Percentiles rank a stretch among this genome's conserved stretches.
Evolutionary conservation across 2,888 invertebrate genomes (phyloP).

Genomic region (Neocrepidodera transversa): DNA sequence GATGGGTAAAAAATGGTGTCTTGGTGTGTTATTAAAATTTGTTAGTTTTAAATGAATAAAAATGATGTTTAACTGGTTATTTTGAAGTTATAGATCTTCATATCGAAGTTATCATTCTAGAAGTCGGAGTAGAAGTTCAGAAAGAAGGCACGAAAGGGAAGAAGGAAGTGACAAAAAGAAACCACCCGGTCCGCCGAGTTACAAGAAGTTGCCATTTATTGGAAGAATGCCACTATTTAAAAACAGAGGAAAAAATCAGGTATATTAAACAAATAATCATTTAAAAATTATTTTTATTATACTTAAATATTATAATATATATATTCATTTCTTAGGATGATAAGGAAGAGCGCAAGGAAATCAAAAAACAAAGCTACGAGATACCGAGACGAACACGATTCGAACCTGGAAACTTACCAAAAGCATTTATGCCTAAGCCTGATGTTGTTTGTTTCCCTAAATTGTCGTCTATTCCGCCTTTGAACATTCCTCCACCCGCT

Average conservation of each 20-base stretch:
- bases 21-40: too few species aligned
- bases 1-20: too few species aligned
- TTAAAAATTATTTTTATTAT: too few species aligned
- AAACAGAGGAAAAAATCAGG: slow-evolving; percentile 61
- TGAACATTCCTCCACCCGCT: slow-evolving; percentile 51
- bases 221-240: slow-evolving; percentile 86
- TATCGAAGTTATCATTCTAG: slow-evolving; percentile 26
- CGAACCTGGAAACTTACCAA: slow-evolving; percentile 57
- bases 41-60: too few species aligned
- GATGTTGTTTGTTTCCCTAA: slow-evolving; percentile 60
- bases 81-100: background rate
- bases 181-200: slow-evolving; percentile 59
- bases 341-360: slow-evolving; percentile 61
- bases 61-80: too few species aligned
- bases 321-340: slow-evolving; percentile 52
- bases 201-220: slow-evolving; percentile 82
- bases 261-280: too few species aligned
- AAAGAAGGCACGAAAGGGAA: slow-evolving; percentile 13
- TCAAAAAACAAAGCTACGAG: slow-evolving; percentile 62
- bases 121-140: slow-evolving; percentile 34
- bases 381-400: slow-evolving; percentile 56
- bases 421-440: slow-evolving; percentile 59
- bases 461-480: slow-evolving; percentile 55
- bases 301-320: too few species aligned
- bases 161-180: slow-evolving; percentile 44